Evolutionary conservation across 2,888 invertebrate genomes (phyloP).

Genomic region (Polymixis lichenea): DNA sequence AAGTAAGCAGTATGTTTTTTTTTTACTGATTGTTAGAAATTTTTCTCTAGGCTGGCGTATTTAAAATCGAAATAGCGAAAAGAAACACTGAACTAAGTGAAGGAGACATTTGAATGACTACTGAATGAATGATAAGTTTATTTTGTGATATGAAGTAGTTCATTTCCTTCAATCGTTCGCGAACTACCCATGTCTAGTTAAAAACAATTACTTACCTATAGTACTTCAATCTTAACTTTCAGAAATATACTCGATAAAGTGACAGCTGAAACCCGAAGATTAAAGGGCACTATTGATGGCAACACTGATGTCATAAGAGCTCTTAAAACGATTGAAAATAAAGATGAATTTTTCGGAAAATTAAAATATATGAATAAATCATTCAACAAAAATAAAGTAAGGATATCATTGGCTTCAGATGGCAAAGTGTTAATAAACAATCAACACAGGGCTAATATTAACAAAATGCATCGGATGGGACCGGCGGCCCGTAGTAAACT

Average conservation of each 20-base stretch:
- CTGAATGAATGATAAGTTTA: too few relatives aligned
- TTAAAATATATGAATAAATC: conserved; percentile 68
- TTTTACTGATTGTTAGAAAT: too few relatives aligned
- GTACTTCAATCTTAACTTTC: conserved; percentile 28
- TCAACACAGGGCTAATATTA: conserved; percentile 57
- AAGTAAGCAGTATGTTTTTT: too few relatives aligned
- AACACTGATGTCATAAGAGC: conserved; percentile 81
- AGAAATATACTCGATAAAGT: conserved; percentile 84
- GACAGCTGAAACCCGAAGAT: conserved; percentile 78
- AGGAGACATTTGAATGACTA: too few relatives aligned
- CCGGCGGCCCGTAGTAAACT: conserved; percentile 62
- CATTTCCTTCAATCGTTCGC: too few relatives aligned
- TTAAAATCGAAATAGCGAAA: too few relatives aligned
- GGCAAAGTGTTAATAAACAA: conserved; percentile 69
- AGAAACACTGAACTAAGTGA: too few relatives aligned
- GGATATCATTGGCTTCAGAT: conserved; percentile 68
- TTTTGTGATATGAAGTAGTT: too few relatives aligned
- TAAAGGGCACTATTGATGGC: conserved; percentile 74
- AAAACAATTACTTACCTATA: not conserved
- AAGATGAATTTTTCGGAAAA: conserved; percentile 71
- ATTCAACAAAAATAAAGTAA: conserved; percentile 68
- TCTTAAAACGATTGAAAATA: conserved; percentile 71
- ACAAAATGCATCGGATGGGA: conserved; percentile 64
- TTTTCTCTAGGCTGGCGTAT: too few relatives aligned
- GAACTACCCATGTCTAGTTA: too few relatives aligned